A percentile compares a stretch with the other conserved stretches of the same genome.
Conservation (phyloP, 1,140 invertebrate species). For the Tribolium madens region DNA sequence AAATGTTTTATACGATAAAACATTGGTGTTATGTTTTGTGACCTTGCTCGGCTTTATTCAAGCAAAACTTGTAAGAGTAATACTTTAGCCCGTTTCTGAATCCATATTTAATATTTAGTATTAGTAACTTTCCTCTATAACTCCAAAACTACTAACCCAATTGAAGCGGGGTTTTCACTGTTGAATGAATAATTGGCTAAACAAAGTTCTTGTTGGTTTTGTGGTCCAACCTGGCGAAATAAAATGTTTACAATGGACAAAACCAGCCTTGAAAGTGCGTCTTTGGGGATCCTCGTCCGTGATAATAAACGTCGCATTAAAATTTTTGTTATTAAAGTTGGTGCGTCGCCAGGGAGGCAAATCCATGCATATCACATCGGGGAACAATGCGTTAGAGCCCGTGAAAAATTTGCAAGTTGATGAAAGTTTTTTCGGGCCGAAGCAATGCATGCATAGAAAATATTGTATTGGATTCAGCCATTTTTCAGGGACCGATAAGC, state of each 20-base stretch:
- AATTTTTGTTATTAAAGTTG: slow-evolving; percentile 7
- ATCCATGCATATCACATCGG: slow-evolving; percentile 8
- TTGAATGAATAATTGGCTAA: too few relatives aligned
- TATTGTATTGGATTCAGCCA: slow-evolving; percentile 50
- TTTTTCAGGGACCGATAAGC: slow-evolving; percentile 53
- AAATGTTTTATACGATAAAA: too few relatives aligned
- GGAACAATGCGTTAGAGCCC: slow-evolving; percentile 37
- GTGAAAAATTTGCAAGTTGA: slow-evolving; percentile 53
- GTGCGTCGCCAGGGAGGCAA: not conserved
- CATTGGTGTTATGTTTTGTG: too few relatives aligned
- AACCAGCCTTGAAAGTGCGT: not conserved
- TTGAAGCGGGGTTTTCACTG: too few relatives aligned
- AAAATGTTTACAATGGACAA: not conserved
- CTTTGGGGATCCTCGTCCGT: not conserved
- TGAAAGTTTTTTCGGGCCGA: slow-evolving; percentile 32
- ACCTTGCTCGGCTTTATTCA: too few relatives aligned
- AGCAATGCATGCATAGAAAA: slow-evolving; percentile 42
- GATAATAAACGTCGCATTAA: not conserved
- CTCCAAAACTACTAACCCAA: too few relatives aligned
- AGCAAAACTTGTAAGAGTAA: too few relatives aligned
- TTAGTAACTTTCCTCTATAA: too few relatives aligned
- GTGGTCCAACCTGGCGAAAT: not conserved
- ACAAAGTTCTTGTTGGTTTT: not conserved
- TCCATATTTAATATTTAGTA: too few relatives aligned
- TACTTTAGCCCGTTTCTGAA: too few relatives aligned